Conservation (phyloP, 1,140 invertebrate species). For the Camponotus vicinus region DNA sequence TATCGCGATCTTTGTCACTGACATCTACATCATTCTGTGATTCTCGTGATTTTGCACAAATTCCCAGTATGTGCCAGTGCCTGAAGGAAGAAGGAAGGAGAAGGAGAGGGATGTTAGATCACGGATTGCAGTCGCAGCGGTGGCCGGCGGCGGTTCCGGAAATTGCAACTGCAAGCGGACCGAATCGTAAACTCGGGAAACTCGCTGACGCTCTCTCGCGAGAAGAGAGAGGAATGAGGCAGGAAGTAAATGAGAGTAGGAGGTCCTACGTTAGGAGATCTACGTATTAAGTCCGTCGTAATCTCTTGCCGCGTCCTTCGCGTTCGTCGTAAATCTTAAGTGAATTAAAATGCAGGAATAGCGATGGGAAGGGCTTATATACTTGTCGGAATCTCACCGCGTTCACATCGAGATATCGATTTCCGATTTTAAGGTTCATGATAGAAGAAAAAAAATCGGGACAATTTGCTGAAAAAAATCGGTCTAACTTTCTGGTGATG, state of each 20-base stretch:
- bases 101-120: conserved; percentile 37
- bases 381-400: conserved; percentile 3
- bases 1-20: background rate
- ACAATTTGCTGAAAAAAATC: background rate
- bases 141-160: conserved; percentile 41
- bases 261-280: background rate
- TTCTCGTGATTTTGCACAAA: conserved; percentile 27
- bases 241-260: conserved; percentile 17
- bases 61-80: background rate
- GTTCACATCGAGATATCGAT: background rate
- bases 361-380: background rate
- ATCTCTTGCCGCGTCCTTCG: conserved; percentile 27
- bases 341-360: conserved; percentile 37
- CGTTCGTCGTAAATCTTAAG: conserved; percentile 44
- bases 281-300: conserved; percentile 39
- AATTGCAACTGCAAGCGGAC: conserved; percentile 50
- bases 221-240: background rate
- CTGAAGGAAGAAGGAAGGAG: background rate
- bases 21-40: background rate
- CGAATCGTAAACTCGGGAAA: conserved; percentile 47
- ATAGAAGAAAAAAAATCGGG: background rate
- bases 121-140: conserved; percentile 41
- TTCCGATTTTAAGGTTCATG: background rate
- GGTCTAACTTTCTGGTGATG: too few relatives aligned
- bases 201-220: conserved; percentile 37